Evolutionary conservation across 2,888 invertebrate species (phyloP), one percentile per base, ranked within the genome.

Genomic region (Drosophila atripex): DNA sequence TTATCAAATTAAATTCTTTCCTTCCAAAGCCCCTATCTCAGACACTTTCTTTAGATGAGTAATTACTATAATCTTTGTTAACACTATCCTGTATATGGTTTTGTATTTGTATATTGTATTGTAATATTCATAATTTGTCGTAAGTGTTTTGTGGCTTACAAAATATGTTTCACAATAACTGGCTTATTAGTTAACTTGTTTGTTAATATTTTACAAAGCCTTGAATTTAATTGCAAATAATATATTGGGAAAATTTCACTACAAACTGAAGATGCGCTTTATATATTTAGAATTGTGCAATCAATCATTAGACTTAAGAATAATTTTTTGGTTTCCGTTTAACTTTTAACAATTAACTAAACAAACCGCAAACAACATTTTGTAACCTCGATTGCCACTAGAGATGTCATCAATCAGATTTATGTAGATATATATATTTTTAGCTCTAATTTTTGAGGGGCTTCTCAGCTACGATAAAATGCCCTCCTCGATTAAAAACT

Each of bases 151-250:
- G 43, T 72, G 57, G 59, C 86, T 85, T 83, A 88, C 65, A 80
- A 73, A 63, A 52, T 80, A 82, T 53, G 53, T 71, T 78, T 84
- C 83, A 84, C 88, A 86, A 77, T 86, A 86, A 79, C 78, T 80
- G 74, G 50, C 88, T 83, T 80, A 80, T 41, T 72, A 70, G 53
- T 76, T 78, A 80, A 57, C 72, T 76, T 55, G 35, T 21, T 52
- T 38, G 47, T 45, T 68, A 64, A 45, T 58, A 66, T 50, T 73
- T 69, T 82, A 85, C 82, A 82, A 82, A 82, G 82, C 82, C 66
- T 84, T 82, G 71, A 78, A 87, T 82, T 82, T 65, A 74, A 85
- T 85, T 71, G 82, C 87, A 82, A 82, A 86, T 54, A 21, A 76
- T 46, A 73, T 53, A 65, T 60, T 60, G 50, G 35, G 11, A 7